Conservation (phyloP, 2,888 invertebrate species). For the Morpho helenor region DNA sequence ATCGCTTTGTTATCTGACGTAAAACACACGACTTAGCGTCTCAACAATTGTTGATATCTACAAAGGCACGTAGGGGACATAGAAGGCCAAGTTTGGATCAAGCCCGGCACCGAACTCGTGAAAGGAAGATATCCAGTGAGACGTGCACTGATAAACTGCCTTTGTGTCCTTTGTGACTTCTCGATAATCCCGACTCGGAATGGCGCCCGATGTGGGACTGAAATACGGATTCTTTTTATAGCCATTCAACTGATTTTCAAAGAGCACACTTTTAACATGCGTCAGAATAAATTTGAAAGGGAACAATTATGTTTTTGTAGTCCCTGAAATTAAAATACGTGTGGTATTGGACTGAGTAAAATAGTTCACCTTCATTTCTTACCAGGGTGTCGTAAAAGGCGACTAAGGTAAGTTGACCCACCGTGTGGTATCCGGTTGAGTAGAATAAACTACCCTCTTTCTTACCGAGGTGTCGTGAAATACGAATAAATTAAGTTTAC, state of each 20-base stretch:
- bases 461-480: too few relatives aligned
- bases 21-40: neutral
- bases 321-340: too few relatives aligned
- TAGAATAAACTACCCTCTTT: too few relatives aligned
- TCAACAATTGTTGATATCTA: constrained; percentile 10
- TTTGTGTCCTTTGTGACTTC: constrained; percentile 58
- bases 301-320: too few relatives aligned
- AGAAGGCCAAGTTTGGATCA: constrained; percentile 34
- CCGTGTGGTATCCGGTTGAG: too few relatives aligned
- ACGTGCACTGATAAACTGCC: constrained; percentile 62
- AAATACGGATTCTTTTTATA: constrained; percentile 43
- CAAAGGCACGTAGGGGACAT: constrained; percentile 14
- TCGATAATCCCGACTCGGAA: constrained; percentile 55
- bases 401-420: too few relatives aligned
- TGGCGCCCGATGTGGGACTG: constrained; percentile 35
- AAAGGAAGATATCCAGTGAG: constrained; percentile 51
- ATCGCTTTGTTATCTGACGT: neutral
- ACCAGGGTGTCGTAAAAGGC: too few relatives aligned
- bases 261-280: neutral
- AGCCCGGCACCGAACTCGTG: constrained; percentile 42
- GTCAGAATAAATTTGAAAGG: too few relatives aligned
- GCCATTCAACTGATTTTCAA: neutral
- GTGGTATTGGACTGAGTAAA: too few relatives aligned
- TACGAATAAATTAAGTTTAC: too few relatives aligned
- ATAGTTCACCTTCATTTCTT: too few relatives aligned